Evolutionary conservation across 2,113 vertebrate genomes (phyloP).

Genomic region (Camelus bactrianus): DNA sequence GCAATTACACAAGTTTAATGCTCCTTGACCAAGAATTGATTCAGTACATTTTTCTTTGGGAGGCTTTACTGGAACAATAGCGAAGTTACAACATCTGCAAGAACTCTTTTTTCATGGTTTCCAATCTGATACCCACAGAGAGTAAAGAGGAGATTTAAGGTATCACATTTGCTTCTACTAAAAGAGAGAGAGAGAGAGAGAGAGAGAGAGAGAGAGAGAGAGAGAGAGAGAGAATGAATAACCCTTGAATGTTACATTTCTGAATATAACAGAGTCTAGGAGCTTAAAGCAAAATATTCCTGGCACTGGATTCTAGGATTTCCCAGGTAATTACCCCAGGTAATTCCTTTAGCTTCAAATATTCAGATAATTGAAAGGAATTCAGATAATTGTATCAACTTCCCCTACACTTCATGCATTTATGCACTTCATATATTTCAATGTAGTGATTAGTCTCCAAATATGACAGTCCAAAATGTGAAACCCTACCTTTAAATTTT

Average conservation of each 20-base stretch:
- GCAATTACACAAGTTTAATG: slow-evolving; percentile 43
- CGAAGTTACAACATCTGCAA: slow-evolving; percentile 14
- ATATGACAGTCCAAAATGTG: background rate
- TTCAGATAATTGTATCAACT: background rate
- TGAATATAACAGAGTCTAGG: background rate
- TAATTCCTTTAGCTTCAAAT: slow-evolving; percentile 22
- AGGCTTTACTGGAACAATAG: slow-evolving; percentile 49
- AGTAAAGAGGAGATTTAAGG: slow-evolving; percentile 42
- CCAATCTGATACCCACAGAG: slow-evolving; percentile 57
- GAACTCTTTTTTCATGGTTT: slow-evolving; percentile 52
- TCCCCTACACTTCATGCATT: background rate
- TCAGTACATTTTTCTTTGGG: background rate
- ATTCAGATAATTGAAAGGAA: slow-evolving; percentile 50
- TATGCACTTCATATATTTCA: slow-evolving; percentile 8
- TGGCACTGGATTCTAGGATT: slow-evolving; percentile 31
- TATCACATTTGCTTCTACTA: slow-evolving; percentile 3
- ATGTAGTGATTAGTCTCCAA: slow-evolving; percentile 18
- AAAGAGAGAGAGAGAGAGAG: background rate
- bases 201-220: background rate
- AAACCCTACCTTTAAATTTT: slow-evolving; percentile 50
- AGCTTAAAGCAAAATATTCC: slow-evolving; percentile 23
- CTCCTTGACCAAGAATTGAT: slow-evolving; percentile 55
- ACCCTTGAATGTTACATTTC: background rate
- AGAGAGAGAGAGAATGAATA: background rate
- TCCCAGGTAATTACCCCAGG: background rate